Percentiles rank a stretch among this genome's conserved stretches.
These are phyloP conservation scores for Esox lucius DNA, from an alignment of 2,797 vertebrate species.

Conservation along the genomic window DNA sequence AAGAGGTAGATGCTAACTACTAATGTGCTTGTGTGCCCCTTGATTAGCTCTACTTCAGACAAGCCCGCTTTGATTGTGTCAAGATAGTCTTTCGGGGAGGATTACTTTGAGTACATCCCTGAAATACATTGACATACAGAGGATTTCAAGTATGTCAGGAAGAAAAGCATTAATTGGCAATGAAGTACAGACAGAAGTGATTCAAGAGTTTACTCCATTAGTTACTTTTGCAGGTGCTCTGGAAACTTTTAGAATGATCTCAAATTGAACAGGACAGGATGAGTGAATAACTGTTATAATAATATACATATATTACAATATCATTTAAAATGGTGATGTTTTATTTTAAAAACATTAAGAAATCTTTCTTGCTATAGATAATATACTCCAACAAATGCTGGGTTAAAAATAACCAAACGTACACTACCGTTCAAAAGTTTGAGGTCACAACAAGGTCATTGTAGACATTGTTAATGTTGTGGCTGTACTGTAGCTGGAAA, in stretches of 20 bases:
- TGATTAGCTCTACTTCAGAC: slow-evolving; percentile 77
- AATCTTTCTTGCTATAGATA: too few relatives aligned
- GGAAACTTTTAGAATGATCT: slow-evolving; percentile 6
- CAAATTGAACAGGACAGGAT: background rate
- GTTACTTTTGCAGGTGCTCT: background rate
- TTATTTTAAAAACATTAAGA: too few relatives aligned
- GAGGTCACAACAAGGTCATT: too few relatives aligned
- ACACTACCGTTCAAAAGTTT: too few relatives aligned
- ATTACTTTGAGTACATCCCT: slow-evolving; percentile 64
- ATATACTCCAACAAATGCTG: too few relatives aligned
- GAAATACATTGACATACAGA: slow-evolving; percentile 61
- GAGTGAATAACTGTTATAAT: background rate
- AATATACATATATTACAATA: background rate
- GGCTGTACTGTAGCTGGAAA: too few relatives aligned
- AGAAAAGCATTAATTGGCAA: slow-evolving; percentile 68
- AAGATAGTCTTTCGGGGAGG: slow-evolving; percentile 68
- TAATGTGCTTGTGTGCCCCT: slow-evolving; percentile 69
- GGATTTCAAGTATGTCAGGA: slow-evolving; percentile 61
- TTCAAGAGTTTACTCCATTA: background rate
- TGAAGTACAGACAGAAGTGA: slow-evolving; percentile 53
- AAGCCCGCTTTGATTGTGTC: slow-evolving; percentile 72
- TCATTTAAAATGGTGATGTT: background rate
- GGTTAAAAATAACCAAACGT: too few relatives aligned
- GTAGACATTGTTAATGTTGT: too few relatives aligned
- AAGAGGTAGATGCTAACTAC: slow-evolving; percentile 57